Evolutionary conservation across 2,113 vertebrate genomes (phyloP).

Genomic region (Nothobranchius furzeri): DNA sequence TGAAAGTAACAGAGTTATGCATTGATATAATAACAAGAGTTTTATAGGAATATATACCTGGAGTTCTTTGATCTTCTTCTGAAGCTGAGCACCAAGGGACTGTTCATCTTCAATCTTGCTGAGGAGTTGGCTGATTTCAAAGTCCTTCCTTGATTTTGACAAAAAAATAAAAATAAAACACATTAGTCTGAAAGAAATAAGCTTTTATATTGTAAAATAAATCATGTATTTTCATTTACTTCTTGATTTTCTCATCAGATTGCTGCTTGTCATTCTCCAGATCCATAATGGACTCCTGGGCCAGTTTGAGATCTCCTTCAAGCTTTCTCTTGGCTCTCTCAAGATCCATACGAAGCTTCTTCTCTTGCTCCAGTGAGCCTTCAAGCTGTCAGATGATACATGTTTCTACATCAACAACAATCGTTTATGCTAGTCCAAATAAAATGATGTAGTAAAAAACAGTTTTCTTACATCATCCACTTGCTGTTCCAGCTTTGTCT

Average conservation of each 20-base stretch:
- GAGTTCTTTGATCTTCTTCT: slow-evolving; percentile 88
- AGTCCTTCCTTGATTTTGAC: no score
- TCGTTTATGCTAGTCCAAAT: neutral
- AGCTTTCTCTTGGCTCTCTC: slow-evolving; percentile 80
- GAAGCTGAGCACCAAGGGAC: slow-evolving; percentile 78
- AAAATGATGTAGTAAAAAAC: neutral
- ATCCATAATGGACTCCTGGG: slow-evolving; percentile 77
- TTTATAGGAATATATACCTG: slow-evolving; percentile 66
- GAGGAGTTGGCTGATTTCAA: slow-evolving; percentile 83
- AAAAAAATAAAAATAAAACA: no score
- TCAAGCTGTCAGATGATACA: slow-evolving; percentile 75
- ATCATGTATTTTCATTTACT: slow-evolving; percentile 23
- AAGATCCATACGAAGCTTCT: slow-evolving; percentile 85
- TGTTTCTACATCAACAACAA: neutral
- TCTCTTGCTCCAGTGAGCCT: slow-evolving; percentile 86
- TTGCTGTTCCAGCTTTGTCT: slow-evolving; percentile 80
- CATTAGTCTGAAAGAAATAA: no score
- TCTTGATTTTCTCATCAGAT: slow-evolving; percentile 68
- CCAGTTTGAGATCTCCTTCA: slow-evolving; percentile 77
- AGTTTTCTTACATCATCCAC: slow-evolving; percentile 73
- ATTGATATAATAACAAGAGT: no score
- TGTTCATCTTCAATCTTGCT: slow-evolving; percentile 82
- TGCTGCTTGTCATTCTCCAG: slow-evolving; percentile 77
- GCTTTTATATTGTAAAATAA: no score
- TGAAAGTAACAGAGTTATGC: neutral